Evolutionary conservation across 2,888 invertebrate genomes (phyloP), one percentile per base, ranked within the genome.

Genomic region (Harmothoe impar): DNA sequence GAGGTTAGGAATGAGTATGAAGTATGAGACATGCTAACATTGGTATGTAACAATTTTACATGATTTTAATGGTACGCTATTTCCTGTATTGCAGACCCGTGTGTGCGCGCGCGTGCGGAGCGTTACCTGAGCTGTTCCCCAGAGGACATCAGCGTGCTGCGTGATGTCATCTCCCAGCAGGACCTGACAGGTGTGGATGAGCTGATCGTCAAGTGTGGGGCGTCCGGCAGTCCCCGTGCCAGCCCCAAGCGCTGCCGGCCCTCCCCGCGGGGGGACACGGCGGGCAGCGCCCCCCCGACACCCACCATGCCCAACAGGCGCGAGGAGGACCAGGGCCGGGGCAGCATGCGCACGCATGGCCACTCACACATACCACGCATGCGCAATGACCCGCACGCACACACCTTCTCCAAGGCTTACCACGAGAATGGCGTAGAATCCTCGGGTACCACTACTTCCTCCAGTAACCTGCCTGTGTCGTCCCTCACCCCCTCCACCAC

Each of bases 111-210:
- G 10, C n/a, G 35, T 20, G 90, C 89, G 7, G 89, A 91, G 78
- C 86, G 89, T 5, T 91, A 89, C 89, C 90, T 91, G 29, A 62
- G 43, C 78, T 91, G 91, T 33, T 43, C 88, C n/a, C 77, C 90
- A 25, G 90, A 88, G 23, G 91, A 91, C 72, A 90, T 89, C 35
- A 52, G 81, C 43, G 52, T 52, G 17, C 78, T 91, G 43, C 77
- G 90, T 10, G 91, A 90, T 91, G 91, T 72, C 31, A 90, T 91
- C 43, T 91, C 91, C 0, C 90, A 86, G 51, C 54, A 84, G 31
- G 91, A 91, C 72, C 81, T 91, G 33, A 35, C 77, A 31, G 91
- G 90, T 29, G 90, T 91, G n/a, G 90, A 91, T 10, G 90, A 90
- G 68, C n/a, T 90, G 31, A 90, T 90, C 25, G 90, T 90, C n/a